These are phyloP conservation scores for Noctua comes DNA, from an alignment of 2,888 invertebrate genomes.

Conservation along the genomic window DNA sequence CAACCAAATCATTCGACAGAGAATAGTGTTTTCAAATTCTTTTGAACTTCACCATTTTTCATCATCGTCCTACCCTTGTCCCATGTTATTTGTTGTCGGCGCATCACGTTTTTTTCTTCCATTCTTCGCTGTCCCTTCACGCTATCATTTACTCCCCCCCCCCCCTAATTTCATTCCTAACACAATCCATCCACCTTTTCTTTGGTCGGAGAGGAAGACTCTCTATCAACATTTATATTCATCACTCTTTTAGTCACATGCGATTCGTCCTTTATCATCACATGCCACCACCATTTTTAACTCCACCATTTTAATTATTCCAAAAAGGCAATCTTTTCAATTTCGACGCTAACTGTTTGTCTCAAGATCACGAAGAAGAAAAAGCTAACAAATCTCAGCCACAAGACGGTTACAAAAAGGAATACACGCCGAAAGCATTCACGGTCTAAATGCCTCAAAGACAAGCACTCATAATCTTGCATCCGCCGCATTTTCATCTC, in stretches of 20 bases:
- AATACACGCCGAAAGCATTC: conserved; percentile 49
- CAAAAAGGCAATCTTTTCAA: background rate
- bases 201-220: no score
- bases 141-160: no score
- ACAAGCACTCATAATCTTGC: conserved; percentile 60
- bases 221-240: no score
- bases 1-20: background rate
- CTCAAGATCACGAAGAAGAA: background rate
- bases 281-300: no score
- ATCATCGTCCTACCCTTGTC: no score
- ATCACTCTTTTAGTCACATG: no score
- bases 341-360: background rate
- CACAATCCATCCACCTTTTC: no score
- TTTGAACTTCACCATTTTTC: background rate
- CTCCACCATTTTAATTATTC: background rate
- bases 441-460: conserved; percentile 68
- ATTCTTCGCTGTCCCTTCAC: no score
- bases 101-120: no score
- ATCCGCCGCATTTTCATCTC: conserved; percentile 49
- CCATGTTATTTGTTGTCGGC: no score
- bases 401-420: conserved; percentile 26
- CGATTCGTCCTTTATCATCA: no score
- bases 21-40: background rate
- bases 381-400: conserved; percentile 8
- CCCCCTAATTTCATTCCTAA: no score